Evolutionary conservation across 2,888 invertebrate species (phyloP).

Genomic region (Onthophagus sagittarius): DNA sequence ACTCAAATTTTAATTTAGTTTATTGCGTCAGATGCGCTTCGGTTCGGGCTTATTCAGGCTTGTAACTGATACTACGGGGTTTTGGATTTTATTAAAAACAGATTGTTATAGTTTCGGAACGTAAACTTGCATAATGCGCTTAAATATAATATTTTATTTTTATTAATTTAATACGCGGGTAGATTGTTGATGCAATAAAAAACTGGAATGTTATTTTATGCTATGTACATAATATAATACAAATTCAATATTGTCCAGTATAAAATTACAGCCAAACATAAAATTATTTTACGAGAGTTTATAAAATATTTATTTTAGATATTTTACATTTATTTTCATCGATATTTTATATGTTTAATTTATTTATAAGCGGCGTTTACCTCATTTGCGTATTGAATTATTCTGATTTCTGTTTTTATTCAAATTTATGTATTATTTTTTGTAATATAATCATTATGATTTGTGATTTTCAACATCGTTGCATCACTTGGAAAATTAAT

Average conservation of each 20-base stretch:
- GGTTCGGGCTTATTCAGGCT: neutral
- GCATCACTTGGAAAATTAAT: too few relatives aligned
- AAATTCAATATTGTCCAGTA: neutral
- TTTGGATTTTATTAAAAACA: conserved; percentile 5
- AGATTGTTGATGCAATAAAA: neutral
- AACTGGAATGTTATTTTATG: neutral
- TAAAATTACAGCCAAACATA: neutral
- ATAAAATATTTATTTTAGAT: neutral
- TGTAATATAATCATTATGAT: too few relatives aligned
- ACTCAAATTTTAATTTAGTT: conserved; percentile 6
- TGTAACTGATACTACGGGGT: neutral
- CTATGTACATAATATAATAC: neutral
- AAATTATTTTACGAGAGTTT: neutral
- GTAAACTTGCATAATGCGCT: neutral
- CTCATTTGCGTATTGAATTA: too few relatives aligned
- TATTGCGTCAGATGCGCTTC: conserved; percentile 3
- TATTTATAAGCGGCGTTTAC: neutral
- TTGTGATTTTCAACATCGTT: too few relatives aligned
- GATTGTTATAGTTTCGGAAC: neutral
- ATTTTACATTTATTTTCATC: neutral
- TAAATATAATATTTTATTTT: neutral
- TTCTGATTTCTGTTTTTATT: too few relatives aligned
- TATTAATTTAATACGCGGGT: neutral
- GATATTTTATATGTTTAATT: neutral
- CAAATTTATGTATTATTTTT: too few relatives aligned